Percentiles rank a stretch among this genome's conserved stretches.
phyloP scores from a whole-genome alignment of 2,888 invertebrate genomes.

The Empis livida region DNA sequence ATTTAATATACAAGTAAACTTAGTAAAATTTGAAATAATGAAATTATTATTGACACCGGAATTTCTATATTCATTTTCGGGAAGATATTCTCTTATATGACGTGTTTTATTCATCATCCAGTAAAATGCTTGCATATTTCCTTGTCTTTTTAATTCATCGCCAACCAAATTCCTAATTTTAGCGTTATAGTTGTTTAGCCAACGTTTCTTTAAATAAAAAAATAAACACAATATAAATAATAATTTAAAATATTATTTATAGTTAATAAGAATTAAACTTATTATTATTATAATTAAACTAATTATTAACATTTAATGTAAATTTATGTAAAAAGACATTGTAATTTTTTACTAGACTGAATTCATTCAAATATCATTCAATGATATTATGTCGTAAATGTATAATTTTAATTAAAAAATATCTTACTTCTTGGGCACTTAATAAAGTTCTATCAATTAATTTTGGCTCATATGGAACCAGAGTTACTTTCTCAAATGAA shows the following conservation, averaged over 20 bases:
- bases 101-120: constrained; percentile 79
- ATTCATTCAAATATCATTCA: no score
- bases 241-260: no score
- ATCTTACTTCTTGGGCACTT: constrained; percentile 61
- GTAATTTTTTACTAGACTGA: no score
- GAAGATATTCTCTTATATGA: constrained; percentile 45
- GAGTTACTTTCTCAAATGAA: constrained; percentile 67
- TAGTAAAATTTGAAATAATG: no score
- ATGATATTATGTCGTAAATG: no score
- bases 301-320: no score
- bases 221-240: no score
- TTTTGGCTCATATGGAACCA: constrained; percentile 79
- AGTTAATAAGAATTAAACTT: no score
- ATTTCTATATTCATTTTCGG: constrained; percentile 30
- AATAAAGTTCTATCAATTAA: constrained; percentile 65
- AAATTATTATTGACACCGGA: neutral
- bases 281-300: no score
- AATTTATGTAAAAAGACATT: no score
- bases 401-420: neutral
- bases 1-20: no score
- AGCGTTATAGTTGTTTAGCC: constrained; percentile 69
- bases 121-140: constrained; percentile 56
- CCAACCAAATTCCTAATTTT: constrained; percentile 60
- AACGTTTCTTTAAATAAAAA: constrained; percentile 46
- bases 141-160: constrained; percentile 55